Base-by-base conservation (phyloP, 1,140 invertebrate species). In the Steinernema khuongi region DNA sequence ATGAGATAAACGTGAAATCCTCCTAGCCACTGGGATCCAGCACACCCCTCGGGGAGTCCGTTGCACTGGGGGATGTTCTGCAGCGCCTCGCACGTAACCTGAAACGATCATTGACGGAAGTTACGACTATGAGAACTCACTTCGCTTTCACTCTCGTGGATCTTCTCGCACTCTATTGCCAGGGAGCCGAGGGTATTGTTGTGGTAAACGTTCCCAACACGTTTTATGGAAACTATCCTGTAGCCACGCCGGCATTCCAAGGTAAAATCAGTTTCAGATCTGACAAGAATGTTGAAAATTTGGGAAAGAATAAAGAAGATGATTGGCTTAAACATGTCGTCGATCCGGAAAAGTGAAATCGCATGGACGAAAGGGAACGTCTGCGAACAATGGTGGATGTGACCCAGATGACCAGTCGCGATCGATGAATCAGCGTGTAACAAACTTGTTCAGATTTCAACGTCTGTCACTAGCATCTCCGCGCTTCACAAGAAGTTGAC, bases 1-100 rank as follows among this genome's bases (percentile, higher is more conserved):
- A 85, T 36, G 17, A 73, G 60, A 31, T 81, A 84, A 29, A 74
- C 80, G 68, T 82, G 76, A 43, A 82, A 81, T n/a, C 82, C 82
- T 18, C 71, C 80, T 17, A 83, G 73, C 83, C 83, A 83, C 30
- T 81, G 81, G 14, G 73, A 70, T 18, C 78, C 81, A 1, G 44
- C 44, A 68, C 81, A 83, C 17, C 81, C 81, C 72, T 83, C 81
- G 1, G 74, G 41, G 31, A 74, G 67, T 0, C 81, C 81, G 29
- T 83, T 83, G 66, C 81, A 83, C 67, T 83, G 81, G 31, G 81
- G 81, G 43, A 77, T 74, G 67, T 33, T 77, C 14, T 74, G 69
- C 18, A 83, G 67, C 44, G 76, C 74, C 28, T 68, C 33, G 74
- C 80, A 81, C 60, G 69, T 75, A 1, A 79, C 67, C 79, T 70